These are phyloP conservation scores for Papilio polytes DNA, from an alignment of 1,140 invertebrate species.

Conservation along the genomic window DNA sequence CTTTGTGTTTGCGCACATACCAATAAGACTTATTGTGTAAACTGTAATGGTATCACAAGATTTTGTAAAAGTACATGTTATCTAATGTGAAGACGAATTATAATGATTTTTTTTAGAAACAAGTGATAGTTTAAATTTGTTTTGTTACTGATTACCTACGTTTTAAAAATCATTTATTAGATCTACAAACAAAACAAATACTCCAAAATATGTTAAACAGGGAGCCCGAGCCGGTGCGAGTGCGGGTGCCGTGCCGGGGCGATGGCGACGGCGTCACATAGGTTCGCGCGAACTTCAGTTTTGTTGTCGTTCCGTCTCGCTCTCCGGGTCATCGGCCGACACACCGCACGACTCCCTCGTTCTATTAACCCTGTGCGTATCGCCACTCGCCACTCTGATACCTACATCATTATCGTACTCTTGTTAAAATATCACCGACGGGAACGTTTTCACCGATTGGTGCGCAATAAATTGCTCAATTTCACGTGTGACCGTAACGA, in stretches of 20 bases:
- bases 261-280: constrained; percentile 49
- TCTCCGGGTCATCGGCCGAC: constrained; percentile 78
- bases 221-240: background rate
- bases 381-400: constrained; percentile 61
- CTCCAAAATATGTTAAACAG: constrained; percentile 30
- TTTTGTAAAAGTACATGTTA: background rate
- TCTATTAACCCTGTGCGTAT: constrained; percentile 79
- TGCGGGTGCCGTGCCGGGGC: no score
- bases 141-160: background rate
- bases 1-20: constrained; percentile 56
- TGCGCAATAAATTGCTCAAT: constrained; percentile 21
- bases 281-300: constrained; percentile 77
- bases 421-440: constrained; percentile 40
- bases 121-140: background rate
- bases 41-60: constrained; percentile 24
- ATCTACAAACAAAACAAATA: background rate
- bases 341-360: constrained; percentile 72
- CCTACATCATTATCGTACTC: constrained; percentile 57
- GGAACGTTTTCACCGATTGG: constrained; percentile 39
- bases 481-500: constrained; percentile 52
- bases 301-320: constrained; percentile 80
- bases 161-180: background rate
- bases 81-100: background rate
- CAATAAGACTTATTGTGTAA: constrained; percentile 13
- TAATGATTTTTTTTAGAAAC: background rate